Conservation (phyloP, 2,888 invertebrate species). For the Silvanus unidentatus region DNA sequence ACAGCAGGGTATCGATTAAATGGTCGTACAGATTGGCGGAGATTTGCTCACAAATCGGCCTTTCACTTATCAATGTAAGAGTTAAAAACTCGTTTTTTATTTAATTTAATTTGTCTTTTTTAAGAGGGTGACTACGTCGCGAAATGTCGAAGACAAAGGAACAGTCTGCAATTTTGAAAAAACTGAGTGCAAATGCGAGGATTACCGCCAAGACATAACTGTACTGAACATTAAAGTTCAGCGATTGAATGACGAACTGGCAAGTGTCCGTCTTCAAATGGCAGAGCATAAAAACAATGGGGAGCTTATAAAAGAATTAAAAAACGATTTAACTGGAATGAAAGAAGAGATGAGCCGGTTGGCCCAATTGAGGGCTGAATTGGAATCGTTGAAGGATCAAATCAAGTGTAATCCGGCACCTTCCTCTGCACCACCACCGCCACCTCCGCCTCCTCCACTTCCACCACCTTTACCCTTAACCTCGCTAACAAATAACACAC, state of each 20-base stretch:
- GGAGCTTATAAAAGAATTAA: conserved; percentile 9
- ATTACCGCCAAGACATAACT: conserved; percentile 22
- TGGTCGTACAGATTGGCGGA: conserved; percentile 30
- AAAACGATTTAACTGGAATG: conserved; percentile 9
- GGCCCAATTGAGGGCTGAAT: conserved; percentile 19
- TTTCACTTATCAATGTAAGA: conserved; percentile 34
- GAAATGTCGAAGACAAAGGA: conserved; percentile 16
- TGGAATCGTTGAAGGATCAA: conserved; percentile 21
- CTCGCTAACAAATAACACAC: conserved; percentile 23
- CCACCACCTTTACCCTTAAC: conserved; percentile 31
- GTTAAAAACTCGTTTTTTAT: no score
- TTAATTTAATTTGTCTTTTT: no score
- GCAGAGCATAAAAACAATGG: conserved; percentile 18
- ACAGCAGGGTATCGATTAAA: conserved; percentile 26
- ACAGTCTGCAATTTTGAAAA: no score
- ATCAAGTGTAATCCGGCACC: conserved; percentile 8
- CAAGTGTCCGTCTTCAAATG: conserved; percentile 21
- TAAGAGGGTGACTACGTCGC: neutral
- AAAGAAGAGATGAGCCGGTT: no score
- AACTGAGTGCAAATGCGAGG: conserved; percentile 23
- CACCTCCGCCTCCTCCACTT: conserved; percentile 25
- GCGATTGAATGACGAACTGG: conserved; percentile 23
- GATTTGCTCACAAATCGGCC: conserved; percentile 30
- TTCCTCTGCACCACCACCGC: conserved; percentile 9
- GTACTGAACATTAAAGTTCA: conserved; percentile 21